Base-by-base conservation (phyloP, 2,888 invertebrate genomes). In the Diaperis boleti region DNA sequence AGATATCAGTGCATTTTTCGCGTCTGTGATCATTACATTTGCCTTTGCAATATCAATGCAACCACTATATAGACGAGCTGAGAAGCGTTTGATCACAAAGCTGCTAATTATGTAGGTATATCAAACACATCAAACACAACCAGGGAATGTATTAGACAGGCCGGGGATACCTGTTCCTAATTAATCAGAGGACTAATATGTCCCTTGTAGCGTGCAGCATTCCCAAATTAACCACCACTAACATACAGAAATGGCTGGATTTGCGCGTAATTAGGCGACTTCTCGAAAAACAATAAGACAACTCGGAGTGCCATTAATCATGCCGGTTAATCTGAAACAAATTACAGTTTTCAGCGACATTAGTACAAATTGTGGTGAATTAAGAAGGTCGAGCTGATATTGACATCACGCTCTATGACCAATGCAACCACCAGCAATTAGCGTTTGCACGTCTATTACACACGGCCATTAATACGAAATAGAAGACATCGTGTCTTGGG, bases 81-180 rank as follows among this genome's bases (percentile, higher is more conserved):
- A 44, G 59, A 20, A 42, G 56, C 45, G 35, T 62, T 62, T 62
- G 62, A 62, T 62, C 62, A 59, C 57, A 59, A 62, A 59, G 57
- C 57, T 57, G 57, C 57, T 62, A 62, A 62, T 62, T 62, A 62
- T 37, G 44, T 57, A 57, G 62, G 62, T 45, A 62, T 49, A 62
- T 62, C 56, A 57, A 62, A 62, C 57, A 52, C 52, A 60, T 60
- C 59, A 52, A 60, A 60, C 52, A 52, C 44, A 52, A 60, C 31
- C 33, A 44, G 37, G 55, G 57, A 50, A 52, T 49, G 50, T 57
- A 57, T 59, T 62, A 62, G 62, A 62, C 56, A 42, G 44, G 33
- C 49, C 52, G 18, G 35, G 62, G 56, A 62, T 62, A 56, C 49
- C 50, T 62, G 62, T 42, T 56, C 33, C 56, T 49, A 62, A 62